These are phyloP conservation scores for Otolemur garnettii DNA, from an alignment of 2,113 vertebrate species.

Conservation along the genomic window DNA sequence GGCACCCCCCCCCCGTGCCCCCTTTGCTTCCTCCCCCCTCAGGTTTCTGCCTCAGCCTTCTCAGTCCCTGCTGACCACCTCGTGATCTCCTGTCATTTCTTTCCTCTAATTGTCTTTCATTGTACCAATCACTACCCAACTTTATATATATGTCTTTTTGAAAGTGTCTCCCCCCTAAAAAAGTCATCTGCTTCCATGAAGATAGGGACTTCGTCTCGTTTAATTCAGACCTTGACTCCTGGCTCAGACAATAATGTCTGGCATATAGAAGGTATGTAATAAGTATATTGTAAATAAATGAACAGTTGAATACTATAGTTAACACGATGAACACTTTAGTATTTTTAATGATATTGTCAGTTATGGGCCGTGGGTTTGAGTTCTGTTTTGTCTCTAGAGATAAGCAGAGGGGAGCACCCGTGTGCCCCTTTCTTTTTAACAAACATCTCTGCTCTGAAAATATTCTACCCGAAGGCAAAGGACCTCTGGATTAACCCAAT, in stretches of 20 bases:
- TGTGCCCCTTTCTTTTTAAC: background rate
- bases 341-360: background rate
- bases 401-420: background rate
- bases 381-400: background rate
- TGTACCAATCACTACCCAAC: too few species aligned
- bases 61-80: background rate
- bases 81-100: background rate
- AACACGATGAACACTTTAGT: background rate
- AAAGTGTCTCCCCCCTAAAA: background rate
- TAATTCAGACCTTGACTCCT: background rate
- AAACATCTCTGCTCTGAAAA: background rate
- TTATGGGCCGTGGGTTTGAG: background rate
- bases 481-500: background rate
- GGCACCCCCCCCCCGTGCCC: background rate
- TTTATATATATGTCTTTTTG: background rate
- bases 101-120: background rate
- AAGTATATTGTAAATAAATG: constrained; percentile 2
- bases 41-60: background rate
- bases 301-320: background rate
- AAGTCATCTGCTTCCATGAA: background rate
- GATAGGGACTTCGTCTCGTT: background rate
- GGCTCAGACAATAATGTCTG: background rate
- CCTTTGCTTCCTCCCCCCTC: background rate
- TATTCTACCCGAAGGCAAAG: background rate
- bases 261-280: background rate